These are phyloP conservation scores for Microctenopoma lineatum DNA, from an alignment of 2,797 vertebrate species.

Conservation along the genomic window DNA sequence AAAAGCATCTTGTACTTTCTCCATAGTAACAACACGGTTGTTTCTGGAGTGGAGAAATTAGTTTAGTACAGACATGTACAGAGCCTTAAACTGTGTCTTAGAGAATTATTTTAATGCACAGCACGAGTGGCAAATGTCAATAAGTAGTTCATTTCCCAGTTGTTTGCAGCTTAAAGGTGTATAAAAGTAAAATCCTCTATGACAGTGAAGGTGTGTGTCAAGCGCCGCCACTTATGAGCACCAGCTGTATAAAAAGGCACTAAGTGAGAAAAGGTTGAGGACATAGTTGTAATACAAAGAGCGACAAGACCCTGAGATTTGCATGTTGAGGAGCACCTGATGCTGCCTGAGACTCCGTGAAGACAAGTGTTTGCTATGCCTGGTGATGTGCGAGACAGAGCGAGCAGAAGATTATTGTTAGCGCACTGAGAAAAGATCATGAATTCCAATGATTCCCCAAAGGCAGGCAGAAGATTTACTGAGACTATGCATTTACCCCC, in stretches of 20 bases:
- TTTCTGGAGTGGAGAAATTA: slow-evolving; percentile 44
- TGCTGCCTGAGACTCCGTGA: slow-evolving; percentile 54
- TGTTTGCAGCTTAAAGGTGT: slow-evolving; percentile 60
- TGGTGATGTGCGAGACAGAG: slow-evolving; percentile 76
- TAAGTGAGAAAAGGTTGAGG: slow-evolving; percentile 72
- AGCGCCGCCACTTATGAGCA: slow-evolving; percentile 41
- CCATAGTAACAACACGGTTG: slow-evolving; percentile 37
- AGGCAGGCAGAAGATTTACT: slow-evolving; percentile 67
- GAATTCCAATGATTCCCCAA: slow-evolving; percentile 82
- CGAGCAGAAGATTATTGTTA: slow-evolving; percentile 79
- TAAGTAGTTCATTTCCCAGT: slow-evolving; percentile 24
- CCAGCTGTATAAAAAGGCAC: slow-evolving; percentile 63
- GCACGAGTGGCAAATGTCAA: slow-evolving; percentile 28
- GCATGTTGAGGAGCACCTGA: slow-evolving; percentile 73
- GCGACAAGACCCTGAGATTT: slow-evolving; percentile 73
- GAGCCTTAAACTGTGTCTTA: slow-evolving; percentile 40
- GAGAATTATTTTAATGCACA: slow-evolving; percentile 41
- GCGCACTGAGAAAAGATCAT: slow-evolving; percentile 80
- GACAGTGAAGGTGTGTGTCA: slow-evolving; percentile 61
- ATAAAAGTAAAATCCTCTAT: slow-evolving; percentile 71
- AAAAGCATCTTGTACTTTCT: slow-evolving; percentile 58
- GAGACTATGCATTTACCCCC: slow-evolving; percentile 60
- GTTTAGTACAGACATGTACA: slow-evolving; percentile 43
- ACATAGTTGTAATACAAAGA: slow-evolving; percentile 76
- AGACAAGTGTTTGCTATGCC: slow-evolving; percentile 77